Evolutionary conservation across 2,888 invertebrate genomes (phyloP).

Genomic region (Latrodectus hesperus): DNA sequence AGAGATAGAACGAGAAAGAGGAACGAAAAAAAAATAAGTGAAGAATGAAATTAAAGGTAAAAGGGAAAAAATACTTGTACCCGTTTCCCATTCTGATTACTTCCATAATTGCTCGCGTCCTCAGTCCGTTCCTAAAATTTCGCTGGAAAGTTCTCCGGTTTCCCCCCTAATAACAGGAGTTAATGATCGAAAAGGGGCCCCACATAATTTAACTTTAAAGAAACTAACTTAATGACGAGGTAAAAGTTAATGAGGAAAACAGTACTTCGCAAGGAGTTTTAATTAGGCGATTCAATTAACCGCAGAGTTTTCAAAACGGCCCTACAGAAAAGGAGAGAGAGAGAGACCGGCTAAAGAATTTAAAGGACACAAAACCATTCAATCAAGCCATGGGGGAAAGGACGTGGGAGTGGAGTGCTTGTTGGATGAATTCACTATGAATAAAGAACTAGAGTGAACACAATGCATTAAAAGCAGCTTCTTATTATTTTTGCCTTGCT

Average conservation of each 20-base stretch:
- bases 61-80: neutral
- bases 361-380: neutral
- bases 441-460: neutral
- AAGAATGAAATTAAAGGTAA: neutral
- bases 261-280: conserved; percentile 34
- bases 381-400: neutral
- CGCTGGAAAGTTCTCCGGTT: neutral
- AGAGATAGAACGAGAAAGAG: too few species aligned
- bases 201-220: conserved; percentile 55
- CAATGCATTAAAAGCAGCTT: conserved; percentile 2
- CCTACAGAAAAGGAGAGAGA: neutral
- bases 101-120: conserved; percentile 2
- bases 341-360: neutral
- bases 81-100: conserved; percentile 5
- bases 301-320: conserved; percentile 25
- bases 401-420: neutral
- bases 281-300: conserved; percentile 55
- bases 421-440: conserved; percentile 3
- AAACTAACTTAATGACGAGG: conserved; percentile 52
- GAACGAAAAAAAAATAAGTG: neutral
- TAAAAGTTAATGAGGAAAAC: conserved; percentile 61
- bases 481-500: neutral
- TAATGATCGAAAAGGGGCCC: conserved; percentile 24
- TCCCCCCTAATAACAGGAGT: conserved; percentile 27
- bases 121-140: neutral